Conservation (phyloP, 2,888 invertebrate genomes). For the Ecdyonurus torrentis region DNA sequence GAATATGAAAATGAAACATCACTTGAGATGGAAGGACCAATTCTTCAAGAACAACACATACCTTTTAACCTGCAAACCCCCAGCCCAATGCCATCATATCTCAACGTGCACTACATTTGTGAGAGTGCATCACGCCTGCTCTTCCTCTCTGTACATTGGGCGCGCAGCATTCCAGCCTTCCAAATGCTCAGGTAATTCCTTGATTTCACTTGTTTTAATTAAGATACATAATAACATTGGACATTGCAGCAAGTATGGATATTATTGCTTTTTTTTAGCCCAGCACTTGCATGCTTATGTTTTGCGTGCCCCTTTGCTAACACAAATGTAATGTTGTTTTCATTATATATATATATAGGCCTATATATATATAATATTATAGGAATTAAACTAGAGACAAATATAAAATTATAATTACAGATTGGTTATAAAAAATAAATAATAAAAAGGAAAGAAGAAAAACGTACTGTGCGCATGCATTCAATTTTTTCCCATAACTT, state of each 20-base stretch:
- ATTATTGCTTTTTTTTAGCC: not conserved
- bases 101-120: constrained; percentile 87
- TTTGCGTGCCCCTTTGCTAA: too few relatives aligned
- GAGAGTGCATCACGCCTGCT: constrained; percentile 87
- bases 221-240: too few relatives aligned
- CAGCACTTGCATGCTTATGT: too few relatives aligned
- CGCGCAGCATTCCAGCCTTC: constrained; percentile 67
- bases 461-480: too few relatives aligned
- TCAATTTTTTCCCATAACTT: too few relatives aligned
- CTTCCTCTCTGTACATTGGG: constrained; percentile 82
- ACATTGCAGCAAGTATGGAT: too few relatives aligned
- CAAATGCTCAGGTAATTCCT: constrained; percentile 52
- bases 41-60: constrained; percentile 49
- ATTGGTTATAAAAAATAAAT: too few relatives aligned
- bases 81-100: constrained; percentile 66
- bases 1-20: constrained; percentile 20
- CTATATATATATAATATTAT: not conserved
- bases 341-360: not conserved
- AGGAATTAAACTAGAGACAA: too few relatives aligned
- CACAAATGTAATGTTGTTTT: not conserved
- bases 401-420: too few relatives aligned
- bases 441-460: too few relatives aligned
- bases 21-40: constrained; percentile 37
- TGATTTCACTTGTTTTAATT: too few relatives aligned
- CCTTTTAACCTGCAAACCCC: constrained; percentile 59